Evolutionary conservation across 2,888 invertebrate species (phyloP).

Genomic region (Latrodectus hesperus): DNA sequence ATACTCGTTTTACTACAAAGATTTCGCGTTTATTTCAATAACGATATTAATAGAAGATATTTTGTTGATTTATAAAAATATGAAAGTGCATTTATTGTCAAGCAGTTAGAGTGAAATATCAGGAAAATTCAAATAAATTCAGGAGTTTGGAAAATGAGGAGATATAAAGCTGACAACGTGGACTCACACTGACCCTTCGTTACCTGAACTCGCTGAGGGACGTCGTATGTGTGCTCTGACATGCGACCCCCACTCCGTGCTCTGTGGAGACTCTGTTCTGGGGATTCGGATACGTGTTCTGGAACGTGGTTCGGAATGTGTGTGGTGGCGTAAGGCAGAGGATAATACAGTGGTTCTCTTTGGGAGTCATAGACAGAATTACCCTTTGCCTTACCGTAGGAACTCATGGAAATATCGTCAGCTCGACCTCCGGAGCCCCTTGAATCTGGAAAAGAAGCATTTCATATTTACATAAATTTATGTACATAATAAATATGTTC

Average conservation of each 20-base stretch:
- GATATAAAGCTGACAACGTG: not conserved
- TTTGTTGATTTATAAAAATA: not conserved
- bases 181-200: constrained; percentile 69
- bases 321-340: constrained; percentile 70
- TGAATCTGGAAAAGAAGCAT: constrained; percentile 49
- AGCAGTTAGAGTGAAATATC: no score
- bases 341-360: constrained; percentile 69
- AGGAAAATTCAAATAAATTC: no score
- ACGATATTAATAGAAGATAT: no score
- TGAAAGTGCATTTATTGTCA: not conserved
- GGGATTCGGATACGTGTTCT: constrained; percentile 26
- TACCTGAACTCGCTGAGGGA: constrained; percentile 70
- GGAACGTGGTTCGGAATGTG: constrained; percentile 54
- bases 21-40: no score
- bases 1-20: no score
- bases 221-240: constrained; percentile 69
- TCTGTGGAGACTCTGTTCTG: constrained; percentile 48
- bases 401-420: constrained; percentile 70
- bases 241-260: constrained; percentile 28
- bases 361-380: constrained; percentile 69
- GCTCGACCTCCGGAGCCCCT: constrained; percentile 69
- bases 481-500: no score
- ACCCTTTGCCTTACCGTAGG: constrained; percentile 70
- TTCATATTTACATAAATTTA: no score
- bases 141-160: not conserved